Evolutionary conservation across 2,113 vertebrate species (phyloP).

Genomic region (Egretta garzetta): DNA sequence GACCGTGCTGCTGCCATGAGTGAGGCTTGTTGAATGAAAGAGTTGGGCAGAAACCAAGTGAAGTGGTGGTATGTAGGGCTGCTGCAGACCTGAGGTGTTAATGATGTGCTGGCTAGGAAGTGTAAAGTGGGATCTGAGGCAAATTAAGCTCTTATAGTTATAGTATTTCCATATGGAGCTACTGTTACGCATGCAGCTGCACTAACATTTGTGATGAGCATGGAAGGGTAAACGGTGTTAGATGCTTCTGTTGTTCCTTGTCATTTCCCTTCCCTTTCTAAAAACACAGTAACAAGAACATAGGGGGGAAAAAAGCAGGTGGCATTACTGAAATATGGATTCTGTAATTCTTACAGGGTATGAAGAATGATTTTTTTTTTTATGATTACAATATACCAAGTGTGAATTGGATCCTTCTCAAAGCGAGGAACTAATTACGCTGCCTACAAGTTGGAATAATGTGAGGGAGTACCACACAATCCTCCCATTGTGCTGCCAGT

Average conservation of each 20-base stretch:
- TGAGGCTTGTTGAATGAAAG: not conserved
- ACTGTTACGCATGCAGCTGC: not conserved
- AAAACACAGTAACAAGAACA: not conserved
- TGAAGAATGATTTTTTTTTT: not conserved
- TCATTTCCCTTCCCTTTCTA: not conserved
- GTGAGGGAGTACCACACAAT: not conserved
- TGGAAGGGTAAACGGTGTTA: not conserved
- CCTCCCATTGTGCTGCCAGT: not conserved
- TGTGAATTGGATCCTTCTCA: slow-evolving; percentile 3
- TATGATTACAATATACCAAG: not conserved
- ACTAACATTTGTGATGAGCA: not conserved
- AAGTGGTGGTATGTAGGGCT: not conserved
- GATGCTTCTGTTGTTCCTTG: not conserved
- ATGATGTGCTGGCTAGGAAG: not conserved
- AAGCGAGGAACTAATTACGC: not conserved
- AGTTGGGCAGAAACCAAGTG: not conserved
- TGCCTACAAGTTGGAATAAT: not conserved
- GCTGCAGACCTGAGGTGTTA: not conserved
- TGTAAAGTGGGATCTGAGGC: not conserved
- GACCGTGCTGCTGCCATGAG: not conserved
- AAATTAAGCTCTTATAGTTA: not conserved
- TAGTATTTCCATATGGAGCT: not conserved
- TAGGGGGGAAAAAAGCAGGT: not conserved
- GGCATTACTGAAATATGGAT: not conserved
- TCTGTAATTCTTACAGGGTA: not conserved